Evolutionary conservation across 2,797 vertebrate genomes (phyloP).

Genomic region (Morelia viridis): DNA sequence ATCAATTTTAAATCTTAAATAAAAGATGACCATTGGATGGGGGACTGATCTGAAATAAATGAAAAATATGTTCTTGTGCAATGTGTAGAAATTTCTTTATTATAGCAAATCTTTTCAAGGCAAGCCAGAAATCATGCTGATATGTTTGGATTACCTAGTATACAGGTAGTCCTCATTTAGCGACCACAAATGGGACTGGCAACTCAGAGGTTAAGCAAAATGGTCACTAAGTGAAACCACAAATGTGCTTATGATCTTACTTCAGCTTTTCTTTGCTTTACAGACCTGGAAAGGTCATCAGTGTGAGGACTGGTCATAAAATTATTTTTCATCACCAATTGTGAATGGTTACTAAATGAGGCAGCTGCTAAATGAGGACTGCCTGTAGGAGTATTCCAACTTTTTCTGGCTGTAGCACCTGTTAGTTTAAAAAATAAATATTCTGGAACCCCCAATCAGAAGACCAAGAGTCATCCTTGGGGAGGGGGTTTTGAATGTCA

Average conservation of each 20-base stretch:
- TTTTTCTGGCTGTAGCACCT: neutral
- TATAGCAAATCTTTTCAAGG: neutral
- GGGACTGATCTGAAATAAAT: neutral
- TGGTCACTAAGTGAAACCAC: neutral
- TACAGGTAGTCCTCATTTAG: neutral
- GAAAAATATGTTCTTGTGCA: neutral
- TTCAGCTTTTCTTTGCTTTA: neutral
- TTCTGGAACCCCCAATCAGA: neutral
- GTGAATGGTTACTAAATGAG: neutral
- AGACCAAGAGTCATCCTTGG: neutral
- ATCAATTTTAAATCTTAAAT: neutral
- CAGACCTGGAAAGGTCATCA: neutral
- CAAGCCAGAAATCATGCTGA: neutral
- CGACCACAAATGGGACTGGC: neutral
- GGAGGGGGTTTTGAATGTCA: neutral
- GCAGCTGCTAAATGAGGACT: neutral
- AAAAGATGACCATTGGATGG: slow-evolving; percentile 3
- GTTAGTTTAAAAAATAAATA: neutral
- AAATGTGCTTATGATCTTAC: neutral
- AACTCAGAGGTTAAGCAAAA: neutral
- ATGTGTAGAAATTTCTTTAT: neutral
- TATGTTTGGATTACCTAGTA: neutral
- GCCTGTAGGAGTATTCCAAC: neutral
- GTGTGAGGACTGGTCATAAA: neutral
- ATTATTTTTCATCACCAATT: neutral